Evolutionary conservation across 2,888 invertebrate species (phyloP).

Genomic region (Megamerina dolium): DNA sequence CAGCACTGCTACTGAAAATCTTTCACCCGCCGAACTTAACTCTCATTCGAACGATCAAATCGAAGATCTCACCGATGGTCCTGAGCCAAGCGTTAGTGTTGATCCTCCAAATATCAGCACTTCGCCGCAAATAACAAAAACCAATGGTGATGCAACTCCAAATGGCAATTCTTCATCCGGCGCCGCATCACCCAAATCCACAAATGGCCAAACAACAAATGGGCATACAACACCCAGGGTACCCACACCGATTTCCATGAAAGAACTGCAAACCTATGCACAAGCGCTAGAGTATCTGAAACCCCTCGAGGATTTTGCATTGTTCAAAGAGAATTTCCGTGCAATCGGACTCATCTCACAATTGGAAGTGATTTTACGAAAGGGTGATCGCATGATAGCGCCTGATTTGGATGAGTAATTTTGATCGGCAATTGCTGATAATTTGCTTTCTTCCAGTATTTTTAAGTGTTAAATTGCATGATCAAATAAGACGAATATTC

Average conservation of each 20-base stretch:
- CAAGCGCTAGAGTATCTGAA: constrained; percentile 41
- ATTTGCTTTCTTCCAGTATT: neutral
- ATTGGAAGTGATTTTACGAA: constrained; percentile 37
- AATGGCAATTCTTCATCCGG: constrained; percentile 28
- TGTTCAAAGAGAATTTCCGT: constrained; percentile 42
- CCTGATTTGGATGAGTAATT: no score
- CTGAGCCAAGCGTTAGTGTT: constrained; percentile 4
- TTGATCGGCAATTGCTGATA: no score
- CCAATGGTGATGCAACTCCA: constrained; percentile 18
- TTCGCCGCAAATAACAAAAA: constrained; percentile 15
- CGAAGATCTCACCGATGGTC: constrained; percentile 18
- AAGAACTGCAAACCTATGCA: constrained; percentile 35
- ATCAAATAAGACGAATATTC: neutral
- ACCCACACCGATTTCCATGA: constrained; percentile 9
- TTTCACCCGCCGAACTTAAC: constrained; percentile 10
- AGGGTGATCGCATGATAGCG: constrained; percentile 23
- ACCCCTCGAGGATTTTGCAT: constrained; percentile 43
- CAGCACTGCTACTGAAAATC: constrained; percentile 28
- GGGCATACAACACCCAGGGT: constrained; percentile 12
- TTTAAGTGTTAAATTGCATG: neutral
- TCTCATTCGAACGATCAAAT: constrained; percentile 9
- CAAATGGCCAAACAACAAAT: constrained; percentile 19
- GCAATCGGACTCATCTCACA: constrained; percentile 44
- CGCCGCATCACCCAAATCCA: constrained; percentile 16
- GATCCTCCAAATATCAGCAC: constrained; percentile 25